Evolutionary conservation across 2,888 invertebrate species (phyloP), one percentile per base, ranked within the genome.

Genomic region (Drosophila kokeensis): DNA sequence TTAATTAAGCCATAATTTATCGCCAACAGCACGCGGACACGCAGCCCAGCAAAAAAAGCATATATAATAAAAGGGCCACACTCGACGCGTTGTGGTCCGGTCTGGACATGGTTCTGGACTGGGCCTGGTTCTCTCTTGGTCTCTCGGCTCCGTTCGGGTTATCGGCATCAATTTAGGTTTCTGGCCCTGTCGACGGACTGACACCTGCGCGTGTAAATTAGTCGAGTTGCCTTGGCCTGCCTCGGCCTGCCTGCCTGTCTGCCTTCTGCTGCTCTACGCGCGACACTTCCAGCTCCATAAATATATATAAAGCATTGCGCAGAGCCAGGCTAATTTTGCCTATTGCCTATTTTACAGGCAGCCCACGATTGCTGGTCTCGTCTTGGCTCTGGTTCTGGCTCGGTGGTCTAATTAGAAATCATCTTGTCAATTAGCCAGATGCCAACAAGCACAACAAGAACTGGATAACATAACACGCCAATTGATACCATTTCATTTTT

Each of bases 321-420:
- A 24, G 36, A 54, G 70, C 76, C 76, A 76, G 73, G 86, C 81
- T 83, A 73, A 84, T 36, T 36, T 55, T 13, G 36, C 27, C 36
- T 55, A 55, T 55, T 55, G 55, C 3, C 13, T 11, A 50, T 36
- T 21, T 45, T 45, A 24, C 15, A 45, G 4, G 21, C 21, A 45
- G 15, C 45, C 21, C 13, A 21, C 13, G 45, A 45, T 21, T 45
- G 21, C 21, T 13, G 45, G 13, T 15, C 21, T 15, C 4, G 15
- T 15, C 29, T 54, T 15, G 27, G 30, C 29, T 38, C 18, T 18
- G 38, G 32, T 13, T 45, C 63, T 34, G 54, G 30, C 57, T 21
- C 73, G 92, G 92, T 92, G 92, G 92, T 92, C 92, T 91, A 92
- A 92, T 92, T 92, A 92, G 92, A 92, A 91, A 88, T 90, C 92